A percentile compares a stretch with the other conserved stretches of the same genome.
Conservation (phyloP, 2,888 invertebrate species). For the Silvanus unidentatus region DNA sequence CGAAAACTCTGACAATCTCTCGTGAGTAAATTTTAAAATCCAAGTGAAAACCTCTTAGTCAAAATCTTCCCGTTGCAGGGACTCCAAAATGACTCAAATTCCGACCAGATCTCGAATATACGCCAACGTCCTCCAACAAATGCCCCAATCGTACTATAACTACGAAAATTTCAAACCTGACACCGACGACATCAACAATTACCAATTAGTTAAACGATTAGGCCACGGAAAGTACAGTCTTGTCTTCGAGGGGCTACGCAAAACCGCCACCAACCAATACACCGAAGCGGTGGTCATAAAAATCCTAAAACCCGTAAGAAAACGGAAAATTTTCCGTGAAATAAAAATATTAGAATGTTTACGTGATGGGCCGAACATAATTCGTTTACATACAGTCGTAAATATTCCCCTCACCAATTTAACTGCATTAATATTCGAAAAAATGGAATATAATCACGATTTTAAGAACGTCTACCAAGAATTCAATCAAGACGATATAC, state of each 20-base stretch:
- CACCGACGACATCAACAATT: constrained; percentile 36
- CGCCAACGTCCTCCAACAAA: constrained; percentile 36
- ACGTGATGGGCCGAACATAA: constrained; percentile 40
- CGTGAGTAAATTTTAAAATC: no score
- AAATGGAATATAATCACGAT: constrained; percentile 38
- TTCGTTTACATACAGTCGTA: constrained; percentile 36
- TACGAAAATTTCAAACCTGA: constrained; percentile 38
- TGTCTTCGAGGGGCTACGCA: constrained; percentile 41
- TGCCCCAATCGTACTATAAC: constrained; percentile 39
- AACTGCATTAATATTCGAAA: constrained; percentile 41
- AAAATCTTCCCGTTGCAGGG: no score
- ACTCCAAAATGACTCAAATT: no score
- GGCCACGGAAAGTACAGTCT: constrained; percentile 46
- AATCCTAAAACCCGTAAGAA: constrained; percentile 43
- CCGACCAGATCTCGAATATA: constrained; percentile 37
- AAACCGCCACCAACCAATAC: constrained; percentile 17
- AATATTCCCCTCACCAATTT: constrained; percentile 28
- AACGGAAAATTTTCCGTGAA: constrained; percentile 43
- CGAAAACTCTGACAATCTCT: no score
- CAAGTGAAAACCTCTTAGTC: no score
- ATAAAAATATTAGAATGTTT: constrained; percentile 43
- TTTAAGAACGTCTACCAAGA: constrained; percentile 43
- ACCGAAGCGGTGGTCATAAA: constrained; percentile 41
- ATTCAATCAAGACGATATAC: constrained; percentile 39
- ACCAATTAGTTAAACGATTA: constrained; percentile 37